Evolutionary conservation across 2,888 invertebrate genomes (phyloP).

Genomic region (Apoda limacodes): DNA sequence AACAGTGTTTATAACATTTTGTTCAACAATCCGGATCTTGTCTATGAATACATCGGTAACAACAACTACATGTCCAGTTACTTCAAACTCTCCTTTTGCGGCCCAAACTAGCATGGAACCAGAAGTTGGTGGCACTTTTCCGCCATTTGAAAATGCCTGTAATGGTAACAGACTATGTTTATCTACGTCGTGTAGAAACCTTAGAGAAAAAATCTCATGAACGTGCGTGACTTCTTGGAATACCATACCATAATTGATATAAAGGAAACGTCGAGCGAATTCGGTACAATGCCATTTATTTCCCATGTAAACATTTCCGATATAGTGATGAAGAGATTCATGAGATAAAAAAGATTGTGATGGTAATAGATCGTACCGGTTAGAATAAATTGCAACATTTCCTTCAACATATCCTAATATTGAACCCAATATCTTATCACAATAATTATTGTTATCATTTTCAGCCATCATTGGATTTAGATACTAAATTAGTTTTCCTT

Average conservation of each 20-base stretch:
- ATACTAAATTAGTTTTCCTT: too few relatives aligned
- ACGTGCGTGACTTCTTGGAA: not conserved
- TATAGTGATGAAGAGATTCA: not conserved
- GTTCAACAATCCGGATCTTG: not conserved
- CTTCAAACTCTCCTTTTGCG: slow-evolving; percentile 1
- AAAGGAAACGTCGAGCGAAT: not conserved
- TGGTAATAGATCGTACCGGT: too few relatives aligned
- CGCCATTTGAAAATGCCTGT: slow-evolving; percentile 1
- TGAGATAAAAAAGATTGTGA: too few relatives aligned
- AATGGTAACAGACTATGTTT: not conserved
- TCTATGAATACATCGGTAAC: not conserved
- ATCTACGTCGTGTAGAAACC: not conserved
- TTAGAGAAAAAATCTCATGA: slow-evolving; percentile 1
- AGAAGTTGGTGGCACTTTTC: not conserved
- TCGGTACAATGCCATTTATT: slow-evolving; percentile 1
- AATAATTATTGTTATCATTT: too few relatives aligned
- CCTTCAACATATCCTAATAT: not conserved
- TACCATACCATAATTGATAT: not conserved
- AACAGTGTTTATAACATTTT: not conserved
- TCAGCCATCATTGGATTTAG: too few relatives aligned
- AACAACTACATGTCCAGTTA: not conserved
- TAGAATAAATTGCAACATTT: not conserved
- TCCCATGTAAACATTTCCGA: not conserved
- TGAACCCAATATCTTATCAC: too few relatives aligned
- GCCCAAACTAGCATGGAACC: not conserved